Percentiles rank a stretch among this genome's conserved stretches.
These are phyloP conservation scores for human (Homo sapiens) DNA, from an alignment of 2,113 vertebrate genomes.

Conservation along the genomic window GRCh38 chr5:59268501-59269000, in stretches of 20 bases:
- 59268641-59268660: not conserved
- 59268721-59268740: not conserved
- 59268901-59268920: not conserved
- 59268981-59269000: not conserved
- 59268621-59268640: not conserved
- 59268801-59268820: not conserved
- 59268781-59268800: not conserved
- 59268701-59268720: not conserved
- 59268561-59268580: not conserved
- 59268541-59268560: not conserved
- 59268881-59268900: not conserved
- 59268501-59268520: not conserved
- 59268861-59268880: not conserved
- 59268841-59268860: not conserved
- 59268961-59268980: not conserved
- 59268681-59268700: not conserved
- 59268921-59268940: not conserved
- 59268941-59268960: not conserved
- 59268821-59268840: not conserved
- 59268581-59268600: not conserved
- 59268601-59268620: not conserved
- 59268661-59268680: not conserved
- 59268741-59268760: not conserved
- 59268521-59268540: not conserved
- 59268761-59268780: not conserved